phyloP scores from a whole-genome alignment of 1,140 invertebrate species.

The Panagrolaimus sp. region DNA sequence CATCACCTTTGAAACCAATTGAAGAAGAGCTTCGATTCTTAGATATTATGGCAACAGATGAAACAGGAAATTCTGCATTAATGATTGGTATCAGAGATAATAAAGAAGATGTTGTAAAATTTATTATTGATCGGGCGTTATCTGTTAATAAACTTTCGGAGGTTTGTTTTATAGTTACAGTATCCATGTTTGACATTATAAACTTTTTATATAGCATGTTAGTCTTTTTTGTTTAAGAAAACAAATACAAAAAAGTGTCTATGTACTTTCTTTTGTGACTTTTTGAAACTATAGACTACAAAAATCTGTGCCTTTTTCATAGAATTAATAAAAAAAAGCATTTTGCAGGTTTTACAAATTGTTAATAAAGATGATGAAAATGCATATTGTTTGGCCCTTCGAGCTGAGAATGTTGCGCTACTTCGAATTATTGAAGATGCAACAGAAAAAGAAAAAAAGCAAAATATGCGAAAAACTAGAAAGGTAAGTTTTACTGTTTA shows the following conservation, averaged over 20 bases:
- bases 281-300: too few relatives aligned
- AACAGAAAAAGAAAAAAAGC: background rate
- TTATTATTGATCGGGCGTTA: background rate
- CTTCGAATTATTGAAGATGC: slow-evolving; percentile 11
- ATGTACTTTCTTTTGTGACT: too few relatives aligned
- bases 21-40: background rate
- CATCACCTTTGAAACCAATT: too few relatives aligned
- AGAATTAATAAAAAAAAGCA: background rate
- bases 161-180: too few relatives aligned
- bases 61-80: background rate
- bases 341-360: background rate
- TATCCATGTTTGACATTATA: too few relatives aligned
- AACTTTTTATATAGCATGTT: too few relatives aligned
- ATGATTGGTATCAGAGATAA: background rate
- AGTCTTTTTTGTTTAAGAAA: too few relatives aligned
- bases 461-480: background rate
- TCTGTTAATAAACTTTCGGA: background rate
- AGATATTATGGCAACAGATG: background rate
- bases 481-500: background rate
- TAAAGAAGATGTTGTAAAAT: slow-evolving; percentile 1
- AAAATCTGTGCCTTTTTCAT: too few relatives aligned
- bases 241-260: too few relatives aligned
- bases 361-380: slow-evolving; percentile 5
- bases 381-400: background rate
- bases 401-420: background rate